These are phyloP conservation scores for Isurus oxyrinchus DNA, from an alignment of 2,113 vertebrate species.

Conservation along the genomic window DNA sequence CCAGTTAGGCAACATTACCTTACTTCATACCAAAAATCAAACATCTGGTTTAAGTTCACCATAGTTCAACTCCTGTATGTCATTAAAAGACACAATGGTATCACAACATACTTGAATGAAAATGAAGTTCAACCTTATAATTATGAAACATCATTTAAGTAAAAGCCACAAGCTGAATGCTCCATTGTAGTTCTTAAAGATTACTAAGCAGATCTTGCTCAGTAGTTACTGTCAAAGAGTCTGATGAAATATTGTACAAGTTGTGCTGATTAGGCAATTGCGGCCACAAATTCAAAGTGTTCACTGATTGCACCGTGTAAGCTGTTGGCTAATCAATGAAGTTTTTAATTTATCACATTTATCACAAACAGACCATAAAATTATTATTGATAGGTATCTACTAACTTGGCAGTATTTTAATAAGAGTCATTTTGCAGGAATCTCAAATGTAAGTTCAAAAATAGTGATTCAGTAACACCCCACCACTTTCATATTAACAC, in stretches of 20 bases:
- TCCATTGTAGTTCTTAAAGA: slow-evolving; percentile 27
- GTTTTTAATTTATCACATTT: neutral
- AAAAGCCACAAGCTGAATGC: slow-evolving; percentile 19
- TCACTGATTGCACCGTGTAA: slow-evolving; percentile 16
- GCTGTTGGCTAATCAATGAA: slow-evolving; percentile 32
- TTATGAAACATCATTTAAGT: slow-evolving; percentile 34
- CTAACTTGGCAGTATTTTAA: slow-evolving; percentile 19
- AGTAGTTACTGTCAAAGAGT: slow-evolving; percentile 21
- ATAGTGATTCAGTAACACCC: neutral
- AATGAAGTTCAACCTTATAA: neutral
- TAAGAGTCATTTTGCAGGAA: slow-evolving; percentile 3
- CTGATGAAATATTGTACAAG: slow-evolving; percentile 5
- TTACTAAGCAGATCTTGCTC: slow-evolving; percentile 5
- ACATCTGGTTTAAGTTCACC: slow-evolving; percentile 28
- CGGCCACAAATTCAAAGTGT: slow-evolving; percentile 23
- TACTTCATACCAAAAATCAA: neutral
- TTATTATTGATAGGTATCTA: slow-evolving; percentile 14
- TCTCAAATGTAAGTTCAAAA: neutral
- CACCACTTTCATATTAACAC: neutral
- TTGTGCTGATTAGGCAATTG: slow-evolving; percentile 14
- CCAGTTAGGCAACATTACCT: slow-evolving; percentile 13
- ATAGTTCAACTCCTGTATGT: neutral
- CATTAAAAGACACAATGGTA: slow-evolving; percentile 12
- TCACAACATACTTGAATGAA: slow-evolving; percentile 22
- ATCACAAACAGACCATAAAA: slow-evolving; percentile 21